Evolutionary conservation across 2,113 vertebrate species (phyloP).

Genomic region (Xiphias gladius): DNA sequence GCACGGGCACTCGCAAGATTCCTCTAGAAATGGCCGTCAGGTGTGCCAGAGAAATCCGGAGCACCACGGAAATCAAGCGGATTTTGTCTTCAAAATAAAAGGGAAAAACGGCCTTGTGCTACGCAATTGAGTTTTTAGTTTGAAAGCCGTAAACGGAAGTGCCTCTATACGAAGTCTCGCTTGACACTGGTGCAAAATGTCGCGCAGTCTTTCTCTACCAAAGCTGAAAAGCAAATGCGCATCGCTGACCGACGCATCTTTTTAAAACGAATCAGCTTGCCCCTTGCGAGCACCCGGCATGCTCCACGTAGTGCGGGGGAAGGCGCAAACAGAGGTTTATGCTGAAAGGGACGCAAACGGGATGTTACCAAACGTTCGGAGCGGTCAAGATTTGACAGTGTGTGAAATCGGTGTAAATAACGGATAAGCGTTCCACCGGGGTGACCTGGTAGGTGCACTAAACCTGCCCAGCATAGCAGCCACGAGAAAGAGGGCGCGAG

Average conservation of each 20-base stretch:
- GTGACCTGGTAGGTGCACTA: constrained; percentile 25
- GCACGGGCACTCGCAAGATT: background rate
- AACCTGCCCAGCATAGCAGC: constrained; percentile 29
- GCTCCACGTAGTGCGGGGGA: background rate
- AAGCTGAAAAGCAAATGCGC: constrained; percentile 56
- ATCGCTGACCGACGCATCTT: constrained; percentile 38
- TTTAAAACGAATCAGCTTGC: background rate
- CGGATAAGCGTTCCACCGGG: constrained; percentile 29
- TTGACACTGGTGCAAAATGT: constrained; percentile 65
- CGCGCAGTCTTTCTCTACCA: constrained; percentile 40
- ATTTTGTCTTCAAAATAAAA: constrained; percentile 26
- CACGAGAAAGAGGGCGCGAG: constrained; percentile 4
- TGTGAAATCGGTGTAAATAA: constrained; percentile 49
- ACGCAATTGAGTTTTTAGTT: constrained; percentile 22
- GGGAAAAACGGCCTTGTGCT: fast-evolving
- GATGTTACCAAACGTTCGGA: constrained; percentile 49
- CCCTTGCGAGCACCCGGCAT: constrained; percentile 12
- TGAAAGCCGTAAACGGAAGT: constrained; percentile 51
- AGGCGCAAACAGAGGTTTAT: constrained; percentile 7
- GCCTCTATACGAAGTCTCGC: fast-evolving
- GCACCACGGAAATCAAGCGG: background rate
- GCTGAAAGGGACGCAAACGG: constrained; percentile 37
- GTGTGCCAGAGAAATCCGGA: background rate
- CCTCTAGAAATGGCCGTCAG: constrained; percentile 9
- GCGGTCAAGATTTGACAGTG: constrained; percentile 38